Conservation (phyloP, 2,113 vertebrate genomes). For the Chaetodon auriga region DNA sequence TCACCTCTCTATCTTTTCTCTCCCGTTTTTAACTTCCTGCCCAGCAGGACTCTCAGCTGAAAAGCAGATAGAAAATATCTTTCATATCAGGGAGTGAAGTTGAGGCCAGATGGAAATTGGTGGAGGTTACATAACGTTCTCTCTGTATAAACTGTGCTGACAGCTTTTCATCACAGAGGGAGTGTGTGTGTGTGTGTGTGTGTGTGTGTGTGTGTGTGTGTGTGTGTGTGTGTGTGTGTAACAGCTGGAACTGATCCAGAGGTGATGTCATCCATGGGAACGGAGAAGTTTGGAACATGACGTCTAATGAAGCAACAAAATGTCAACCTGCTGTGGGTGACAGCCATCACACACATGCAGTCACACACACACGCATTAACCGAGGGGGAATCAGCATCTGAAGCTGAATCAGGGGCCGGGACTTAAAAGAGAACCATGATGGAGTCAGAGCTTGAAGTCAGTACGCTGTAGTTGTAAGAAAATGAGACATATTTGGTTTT, state of each 20-base stretch:
- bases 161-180: not conserved
- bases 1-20: not conserved
- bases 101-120: conserved; percentile 17
- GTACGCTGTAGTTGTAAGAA: not conserved
- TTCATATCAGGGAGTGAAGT: conserved; percentile 7
- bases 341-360: not conserved
- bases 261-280: conserved; percentile 13
- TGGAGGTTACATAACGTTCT: conserved; percentile 30
- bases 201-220: conserved; percentile 2
- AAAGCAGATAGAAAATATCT: conserved; percentile 1
- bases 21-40: not conserved
- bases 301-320: not conserved
- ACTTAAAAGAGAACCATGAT: not conserved
- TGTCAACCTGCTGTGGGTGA: not conserved
- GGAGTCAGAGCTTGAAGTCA: not conserved
- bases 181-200: not conserved
- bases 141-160: not conserved
- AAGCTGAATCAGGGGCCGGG: not conserved
- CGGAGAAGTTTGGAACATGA: not conserved
- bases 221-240: not conserved
- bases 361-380: not conserved
- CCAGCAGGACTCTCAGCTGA: not conserved
- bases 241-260: conserved; percentile 27
- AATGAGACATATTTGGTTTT: not conserved
- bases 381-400: not conserved